Base-by-base conservation (phyloP, 2,797 vertebrate genomes). In the Rhinichthys osculus region DNA sequence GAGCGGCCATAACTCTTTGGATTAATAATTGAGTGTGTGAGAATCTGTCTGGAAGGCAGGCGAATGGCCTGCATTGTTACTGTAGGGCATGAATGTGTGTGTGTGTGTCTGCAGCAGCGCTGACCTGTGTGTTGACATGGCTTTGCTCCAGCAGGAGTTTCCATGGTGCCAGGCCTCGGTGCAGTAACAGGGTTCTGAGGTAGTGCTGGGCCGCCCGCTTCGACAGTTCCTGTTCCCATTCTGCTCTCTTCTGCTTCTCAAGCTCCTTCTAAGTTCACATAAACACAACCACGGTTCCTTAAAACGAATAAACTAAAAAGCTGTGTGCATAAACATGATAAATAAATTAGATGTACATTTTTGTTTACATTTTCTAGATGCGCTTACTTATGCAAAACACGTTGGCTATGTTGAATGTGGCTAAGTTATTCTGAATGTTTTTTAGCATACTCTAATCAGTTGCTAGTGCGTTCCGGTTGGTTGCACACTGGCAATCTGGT, bases 91-190 rank as follows among this genome's bases (percentile, higher is more conserved):
- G 17, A 66, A 42, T 30, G 9, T 5, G 44, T 33, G 54, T 73
- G 10, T 73, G n/a, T 74, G 17, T 76, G 69, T 59, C 9, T 81
- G 81, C 27, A 47, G 52, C 21, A 59, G 11, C 6, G 40, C 59
- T 89, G 90, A 98, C 98, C 96, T 96, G 86, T 30, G 88, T 54
- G 62, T 95, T 95, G 90, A 92, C 88, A 82, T 90, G 91, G 91
- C 89, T 93, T 90, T 95, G 92, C 78, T 94, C 90, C 89, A 95
- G 91, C 64, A 99, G 90, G 85, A 81, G 95, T 93, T 95, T 97
- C 98, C 98, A 99, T 74, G 97, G 97, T 2, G 91, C 91, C 83
- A 99, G 92, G 77, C 97, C 98, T 87, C 91, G 89, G 16, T 87
- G 92, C 82, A 91, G 94, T 88, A 98, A 92, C 88, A 97, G 88